Evolutionary conservation across 2,797 vertebrate species (phyloP).

Genomic region (Phataginus tetradactyla): DNA sequence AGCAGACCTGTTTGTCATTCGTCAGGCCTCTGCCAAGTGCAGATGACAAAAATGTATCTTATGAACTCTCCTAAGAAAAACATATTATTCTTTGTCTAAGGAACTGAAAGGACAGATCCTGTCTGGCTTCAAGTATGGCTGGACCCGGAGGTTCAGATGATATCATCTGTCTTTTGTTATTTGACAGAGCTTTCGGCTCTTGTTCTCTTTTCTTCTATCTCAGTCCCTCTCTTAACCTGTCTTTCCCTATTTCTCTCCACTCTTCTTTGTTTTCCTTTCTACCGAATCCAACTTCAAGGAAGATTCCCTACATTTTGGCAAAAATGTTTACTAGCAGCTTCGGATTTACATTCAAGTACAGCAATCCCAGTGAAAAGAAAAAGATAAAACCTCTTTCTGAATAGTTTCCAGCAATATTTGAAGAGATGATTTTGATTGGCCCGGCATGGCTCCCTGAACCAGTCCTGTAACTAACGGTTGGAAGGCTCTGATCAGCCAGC

Average conservation of each 20-base stretch:
- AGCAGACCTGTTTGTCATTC: background rate
- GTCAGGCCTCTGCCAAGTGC: background rate
- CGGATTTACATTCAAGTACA: background rate
- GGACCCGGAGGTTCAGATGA: background rate
- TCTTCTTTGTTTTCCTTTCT: background rate
- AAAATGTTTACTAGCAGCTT: background rate
- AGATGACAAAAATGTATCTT: background rate
- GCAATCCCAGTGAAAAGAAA: background rate
- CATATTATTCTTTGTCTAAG: background rate
- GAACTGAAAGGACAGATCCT: background rate
- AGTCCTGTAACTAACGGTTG: background rate
- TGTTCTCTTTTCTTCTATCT: background rate
- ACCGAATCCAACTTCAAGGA: background rate
- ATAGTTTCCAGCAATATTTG: background rate
- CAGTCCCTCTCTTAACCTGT: background rate
- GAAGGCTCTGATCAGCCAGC: background rate
- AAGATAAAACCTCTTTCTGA: background rate
- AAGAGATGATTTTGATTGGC: background rate
- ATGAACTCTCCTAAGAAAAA: background rate
- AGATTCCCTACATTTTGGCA: background rate
- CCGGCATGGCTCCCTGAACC: background rate
- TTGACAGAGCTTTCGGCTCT: background rate
- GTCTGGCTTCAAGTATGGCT: background rate
- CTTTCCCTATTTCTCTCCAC: background rate
- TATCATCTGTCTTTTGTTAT: background rate